Evolutionary conservation across 2,888 invertebrate genomes (phyloP).

Genomic region (Nemoura dubitans): DNA sequence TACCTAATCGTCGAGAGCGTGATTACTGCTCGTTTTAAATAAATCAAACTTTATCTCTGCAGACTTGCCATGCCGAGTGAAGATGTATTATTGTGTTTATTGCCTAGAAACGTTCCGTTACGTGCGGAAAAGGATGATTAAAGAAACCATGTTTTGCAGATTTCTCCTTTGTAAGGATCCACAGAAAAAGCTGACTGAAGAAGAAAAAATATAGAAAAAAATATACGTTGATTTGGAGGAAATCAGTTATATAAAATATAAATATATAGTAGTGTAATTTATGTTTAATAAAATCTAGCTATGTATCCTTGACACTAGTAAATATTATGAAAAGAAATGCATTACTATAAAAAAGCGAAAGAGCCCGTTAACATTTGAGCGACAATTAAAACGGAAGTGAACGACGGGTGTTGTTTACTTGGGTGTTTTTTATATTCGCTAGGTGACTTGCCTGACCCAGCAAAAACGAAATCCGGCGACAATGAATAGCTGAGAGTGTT

Average conservation of each 20-base stretch:
- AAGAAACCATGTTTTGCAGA: slow-evolving; percentile 43
- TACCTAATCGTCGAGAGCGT: not conserved
- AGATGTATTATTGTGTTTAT: slow-evolving; percentile 20
- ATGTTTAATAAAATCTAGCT: slow-evolving; percentile 40
- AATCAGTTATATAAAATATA: slow-evolving; percentile 9
- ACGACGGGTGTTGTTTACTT: not conserved
- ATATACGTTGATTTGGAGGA: not conserved
- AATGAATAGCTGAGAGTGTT: not conserved
- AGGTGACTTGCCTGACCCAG: not conserved
- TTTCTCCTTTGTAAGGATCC: slow-evolving; percentile 49
- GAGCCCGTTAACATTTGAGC: slow-evolving; percentile 7
- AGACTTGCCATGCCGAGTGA: not conserved
- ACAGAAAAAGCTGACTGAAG: slow-evolving; percentile 42
- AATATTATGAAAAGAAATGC: not conserved
- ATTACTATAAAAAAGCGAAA: not conserved
- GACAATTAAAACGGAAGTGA: slow-evolving; percentile 20
- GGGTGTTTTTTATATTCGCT: slow-evolving; percentile 13
- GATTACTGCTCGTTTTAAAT: not conserved
- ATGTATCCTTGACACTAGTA: slow-evolving; percentile 20
- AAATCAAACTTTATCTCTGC: not conserved
- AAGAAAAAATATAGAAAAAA: not conserved
- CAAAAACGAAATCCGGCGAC: not conserved
- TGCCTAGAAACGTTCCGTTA: not conserved
- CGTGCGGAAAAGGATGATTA: not conserved
- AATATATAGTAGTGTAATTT: slow-evolving; percentile 43